Percentiles rank a stretch among this genome's conserved stretches.
Evolutionary conservation across 2,113 vertebrate genomes (phyloP).

Genomic region (Phodopus roborovskii): DNA sequence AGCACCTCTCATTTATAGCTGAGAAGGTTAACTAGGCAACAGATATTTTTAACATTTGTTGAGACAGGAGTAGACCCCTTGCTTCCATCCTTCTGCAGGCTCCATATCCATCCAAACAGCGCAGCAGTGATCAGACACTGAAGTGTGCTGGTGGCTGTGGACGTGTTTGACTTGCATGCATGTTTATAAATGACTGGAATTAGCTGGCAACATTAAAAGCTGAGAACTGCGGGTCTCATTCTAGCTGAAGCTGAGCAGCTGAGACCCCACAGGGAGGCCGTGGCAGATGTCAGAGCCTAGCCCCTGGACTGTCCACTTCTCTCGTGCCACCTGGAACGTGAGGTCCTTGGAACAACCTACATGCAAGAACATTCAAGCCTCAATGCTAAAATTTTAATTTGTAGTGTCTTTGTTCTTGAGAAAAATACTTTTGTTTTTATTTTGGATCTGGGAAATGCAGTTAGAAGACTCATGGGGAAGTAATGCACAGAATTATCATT

Average conservation of each 20-base stretch:
- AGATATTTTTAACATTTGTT: neutral
- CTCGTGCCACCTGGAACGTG: neutral
- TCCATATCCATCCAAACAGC: constrained; percentile 3
- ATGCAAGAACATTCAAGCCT: neutral
- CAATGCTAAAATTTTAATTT: constrained; percentile 31
- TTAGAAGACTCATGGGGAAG: neutral
- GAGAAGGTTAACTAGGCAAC: neutral
- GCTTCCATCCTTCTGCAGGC: neutral
- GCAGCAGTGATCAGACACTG: neutral
- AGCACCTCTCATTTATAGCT: neutral
- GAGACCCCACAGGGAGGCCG: rapidly evolving
- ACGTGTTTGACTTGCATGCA: neutral
- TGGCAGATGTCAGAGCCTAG: rapidly evolving
- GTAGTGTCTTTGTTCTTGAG: constrained; percentile 4
- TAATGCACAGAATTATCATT: neutral
- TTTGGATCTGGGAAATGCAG: neutral
- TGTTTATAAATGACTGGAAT: constrained; percentile 10
- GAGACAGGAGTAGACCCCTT: neutral
- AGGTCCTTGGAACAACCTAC: neutral
- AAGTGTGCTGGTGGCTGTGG: neutral
- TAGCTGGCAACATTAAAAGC: neutral
- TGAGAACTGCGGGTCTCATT: neutral
- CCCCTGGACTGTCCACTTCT: neutral
- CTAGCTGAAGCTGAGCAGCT: too few relatives aligned
- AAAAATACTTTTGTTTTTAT: neutral